A percentile compares a stretch with the other conserved stretches of the same genome.
Evolutionary conservation across 2,113 vertebrate species (phyloP).

Genomic region (Morone chrysops): DNA sequence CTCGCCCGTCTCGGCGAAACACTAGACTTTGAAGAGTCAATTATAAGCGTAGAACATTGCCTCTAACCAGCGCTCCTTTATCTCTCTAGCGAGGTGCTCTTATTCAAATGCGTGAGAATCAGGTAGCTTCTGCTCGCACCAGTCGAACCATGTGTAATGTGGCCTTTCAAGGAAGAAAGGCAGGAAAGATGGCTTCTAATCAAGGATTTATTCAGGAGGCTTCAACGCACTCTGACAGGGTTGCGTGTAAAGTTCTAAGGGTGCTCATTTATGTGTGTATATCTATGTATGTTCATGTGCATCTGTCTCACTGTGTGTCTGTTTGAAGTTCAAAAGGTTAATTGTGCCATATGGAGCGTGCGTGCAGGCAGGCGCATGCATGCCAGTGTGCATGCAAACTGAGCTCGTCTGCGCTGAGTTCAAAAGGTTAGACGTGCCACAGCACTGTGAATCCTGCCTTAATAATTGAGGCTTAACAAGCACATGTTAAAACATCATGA

Average conservation of each 20-base stretch:
- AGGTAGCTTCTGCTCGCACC: slow-evolving; percentile 40
- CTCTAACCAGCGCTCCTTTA: slow-evolving; percentile 7
- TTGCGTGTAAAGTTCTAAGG: slow-evolving; percentile 26
- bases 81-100: background rate
- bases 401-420: slow-evolving; percentile 57
- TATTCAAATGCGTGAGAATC: slow-evolving; percentile 35
- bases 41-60: slow-evolving; percentile 30
- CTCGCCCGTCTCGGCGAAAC: background rate
- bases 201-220: slow-evolving; percentile 23
- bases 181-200: slow-evolving; percentile 38
- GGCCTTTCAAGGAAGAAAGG: slow-evolving; percentile 45
- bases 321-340: slow-evolving; percentile 72
- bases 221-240: slow-evolving; percentile 2
- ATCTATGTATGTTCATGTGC: slow-evolving; percentile 33
- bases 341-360: slow-evolving; percentile 72
- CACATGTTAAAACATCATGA: slow-evolving; percentile 71
- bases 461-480: slow-evolving; percentile 77
- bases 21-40: slow-evolving; percentile 16
- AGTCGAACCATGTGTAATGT: slow-evolving; percentile 37
- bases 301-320: slow-evolving; percentile 52
- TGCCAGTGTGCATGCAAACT: slow-evolving; percentile 59
- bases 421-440: slow-evolving; percentile 71
- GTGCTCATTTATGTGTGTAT: slow-evolving; percentile 6
- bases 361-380: slow-evolving; percentile 49
- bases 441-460: slow-evolving; percentile 61